Percentiles rank a stretch among this genome's conserved stretches.
These are phyloP conservation scores for Torymus texanus DNA, from an alignment of 2,888 invertebrate genomes.

Conservation along the genomic window DNA sequence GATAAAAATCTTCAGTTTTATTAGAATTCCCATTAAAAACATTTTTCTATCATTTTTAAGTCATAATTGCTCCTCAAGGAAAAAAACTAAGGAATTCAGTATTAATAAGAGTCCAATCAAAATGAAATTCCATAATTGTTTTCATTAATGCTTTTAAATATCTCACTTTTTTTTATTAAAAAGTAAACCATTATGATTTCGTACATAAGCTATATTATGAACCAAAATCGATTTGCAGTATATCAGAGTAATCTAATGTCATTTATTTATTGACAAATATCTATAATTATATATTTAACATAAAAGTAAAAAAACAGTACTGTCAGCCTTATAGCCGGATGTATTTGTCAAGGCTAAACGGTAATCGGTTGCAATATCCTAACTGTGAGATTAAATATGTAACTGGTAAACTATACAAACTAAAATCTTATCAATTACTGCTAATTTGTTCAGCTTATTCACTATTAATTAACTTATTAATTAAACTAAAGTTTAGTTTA, in stretches of 20 bases:
- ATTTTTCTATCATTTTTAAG: slow-evolving; percentile 22
- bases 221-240: slow-evolving; percentile 1
- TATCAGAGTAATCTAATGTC: slow-evolving; percentile 14
- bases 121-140: slow-evolving; percentile 24
- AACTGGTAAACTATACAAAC: slow-evolving; percentile 55
- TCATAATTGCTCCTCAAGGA: neutral
- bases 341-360: slow-evolving; percentile 28
- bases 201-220: slow-evolving; percentile 13
- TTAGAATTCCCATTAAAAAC: neutral
- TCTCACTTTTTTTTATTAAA: slow-evolving; percentile 28
- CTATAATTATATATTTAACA: slow-evolving; percentile 10
- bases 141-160: neutral
- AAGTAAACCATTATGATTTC: neutral
- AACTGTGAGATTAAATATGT: slow-evolving; percentile 64
- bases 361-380: slow-evolving; percentile 61
- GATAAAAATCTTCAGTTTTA: slow-evolving; percentile 20
- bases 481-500: slow-evolving; percentile 12
- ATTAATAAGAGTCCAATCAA: slow-evolving; percentile 49
- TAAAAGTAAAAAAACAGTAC: slow-evolving; percentile 33
- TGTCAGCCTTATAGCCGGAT: slow-evolving; percentile 44
- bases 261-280: slow-evolving; percentile 41
- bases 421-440: slow-evolving; percentile 33
- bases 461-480: slow-evolving; percentile 32
- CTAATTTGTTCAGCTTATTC: slow-evolving; percentile 16
- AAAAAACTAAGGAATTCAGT: slow-evolving; percentile 41